phyloP scores from a whole-genome alignment of 2,113 vertebrate genomes.

The Sprattus sprattus region DNA sequence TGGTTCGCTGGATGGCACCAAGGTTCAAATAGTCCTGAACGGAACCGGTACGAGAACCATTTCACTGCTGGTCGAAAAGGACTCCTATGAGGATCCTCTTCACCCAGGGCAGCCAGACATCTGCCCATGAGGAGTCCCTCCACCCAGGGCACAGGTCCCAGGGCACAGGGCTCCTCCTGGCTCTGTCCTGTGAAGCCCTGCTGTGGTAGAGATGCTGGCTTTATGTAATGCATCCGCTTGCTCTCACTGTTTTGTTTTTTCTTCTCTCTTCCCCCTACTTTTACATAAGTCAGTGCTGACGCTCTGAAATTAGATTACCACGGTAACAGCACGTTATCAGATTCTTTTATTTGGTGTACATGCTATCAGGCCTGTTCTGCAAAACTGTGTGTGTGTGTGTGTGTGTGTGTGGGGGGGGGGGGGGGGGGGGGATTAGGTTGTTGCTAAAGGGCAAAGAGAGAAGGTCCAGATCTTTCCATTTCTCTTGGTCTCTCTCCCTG shows the following conservation, averaged over 20 bases:
- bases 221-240: slow-evolving; percentile 13
- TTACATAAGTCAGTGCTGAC: slow-evolving; percentile 30
- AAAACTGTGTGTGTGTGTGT: neutral
- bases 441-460: neutral
- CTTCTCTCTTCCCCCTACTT: slow-evolving; percentile 14
- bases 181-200: neutral
- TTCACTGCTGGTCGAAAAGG: no score
- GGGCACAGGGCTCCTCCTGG: neutral
- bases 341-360: slow-evolving; percentile 50
- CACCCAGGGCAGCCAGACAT: neutral
- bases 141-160: neutral
- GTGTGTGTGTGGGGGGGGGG: slow-evolving; percentile 1
- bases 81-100: no score
- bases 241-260: neutral
- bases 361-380: neutral
- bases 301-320: slow-evolving; percentile 62
- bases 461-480: slow-evolving; percentile 36
- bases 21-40: no score
- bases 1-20: no score
- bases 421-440: slow-evolving; percentile 17
- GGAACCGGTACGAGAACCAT: no score
- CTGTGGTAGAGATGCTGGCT: neutral
- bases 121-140: neutral
- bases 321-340: slow-evolving; percentile 54
- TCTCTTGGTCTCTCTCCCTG: slow-evolving; percentile 24